Evolutionary conservation across 2,113 vertebrate species (phyloP).

Genomic region (Plestiodon gilberti): DNA sequence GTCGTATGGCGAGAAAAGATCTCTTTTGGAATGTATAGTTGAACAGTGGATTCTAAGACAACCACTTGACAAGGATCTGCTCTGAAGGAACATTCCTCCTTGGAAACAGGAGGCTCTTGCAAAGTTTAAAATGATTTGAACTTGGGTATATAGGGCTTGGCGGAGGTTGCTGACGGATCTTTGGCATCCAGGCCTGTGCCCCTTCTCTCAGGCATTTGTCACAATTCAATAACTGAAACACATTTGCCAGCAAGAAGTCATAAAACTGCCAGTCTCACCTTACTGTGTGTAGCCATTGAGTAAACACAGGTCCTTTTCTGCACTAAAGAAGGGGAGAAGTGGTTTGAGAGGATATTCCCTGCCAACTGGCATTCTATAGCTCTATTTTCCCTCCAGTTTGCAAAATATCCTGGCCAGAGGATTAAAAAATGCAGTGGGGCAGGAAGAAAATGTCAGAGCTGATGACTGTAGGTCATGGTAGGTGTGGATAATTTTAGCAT

Average conservation of each 20-base stretch:
- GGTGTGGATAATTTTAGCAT: background rate
- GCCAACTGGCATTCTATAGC: background rate
- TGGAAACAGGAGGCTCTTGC: background rate
- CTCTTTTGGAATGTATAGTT: background rate
- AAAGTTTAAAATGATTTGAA: background rate
- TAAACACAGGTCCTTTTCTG: conserved; percentile 6
- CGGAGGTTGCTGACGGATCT: background rate
- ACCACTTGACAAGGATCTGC: too few species aligned
- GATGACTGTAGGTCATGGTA: background rate
- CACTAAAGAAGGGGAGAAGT: background rate
- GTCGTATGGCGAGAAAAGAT: too few species aligned
- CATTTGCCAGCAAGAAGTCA: background rate
- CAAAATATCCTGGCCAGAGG: background rate
- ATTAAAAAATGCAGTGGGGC: background rate
- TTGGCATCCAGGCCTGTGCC: background rate
- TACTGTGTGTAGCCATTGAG: background rate
- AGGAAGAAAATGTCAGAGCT: background rate
- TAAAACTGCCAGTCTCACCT: background rate
- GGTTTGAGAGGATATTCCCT: background rate
- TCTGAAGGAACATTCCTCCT: background rate
- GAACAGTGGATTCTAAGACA: background rate
- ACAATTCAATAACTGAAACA: background rate
- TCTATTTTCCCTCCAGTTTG: background rate
- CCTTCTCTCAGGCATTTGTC: background rate
- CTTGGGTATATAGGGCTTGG: too few species aligned